These are phyloP conservation scores for Trematomus bernacchii DNA, from an alignment of 2,797 vertebrate species.

Conservation along the genomic window DNA sequence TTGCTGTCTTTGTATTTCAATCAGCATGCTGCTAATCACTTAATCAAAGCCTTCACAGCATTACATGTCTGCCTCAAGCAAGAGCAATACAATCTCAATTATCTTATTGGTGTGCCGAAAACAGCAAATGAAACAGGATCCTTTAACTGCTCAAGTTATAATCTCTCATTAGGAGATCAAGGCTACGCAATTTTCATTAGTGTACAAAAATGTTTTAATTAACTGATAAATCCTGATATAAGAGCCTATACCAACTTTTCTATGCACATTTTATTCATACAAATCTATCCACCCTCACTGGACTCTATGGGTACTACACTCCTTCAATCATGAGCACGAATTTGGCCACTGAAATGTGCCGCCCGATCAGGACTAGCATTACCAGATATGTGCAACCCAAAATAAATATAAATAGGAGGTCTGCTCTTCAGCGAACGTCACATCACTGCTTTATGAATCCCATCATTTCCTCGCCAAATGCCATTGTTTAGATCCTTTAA, in stretches of 20 bases:
- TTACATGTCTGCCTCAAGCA: slow-evolving; percentile 25
- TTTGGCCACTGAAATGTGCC: background rate
- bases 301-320: background rate
- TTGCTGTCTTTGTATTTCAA: slow-evolving; percentile 16
- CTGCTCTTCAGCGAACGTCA: too few species aligned
- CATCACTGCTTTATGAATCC: too few species aligned
- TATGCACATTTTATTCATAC: background rate
- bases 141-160: background rate
- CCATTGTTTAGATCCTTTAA: too few species aligned
- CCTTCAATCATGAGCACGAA: background rate
- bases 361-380: too few species aligned
- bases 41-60: slow-evolving; percentile 29
- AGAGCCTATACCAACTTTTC: slow-evolving; percentile 2
- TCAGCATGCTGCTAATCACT: slow-evolving; percentile 38
- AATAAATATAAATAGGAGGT: too few species aligned
- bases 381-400: too few species aligned
- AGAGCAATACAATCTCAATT: background rate
- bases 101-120: background rate
- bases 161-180: slow-evolving; percentile 33
- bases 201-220: slow-evolving; percentile 1
- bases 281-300: background rate
- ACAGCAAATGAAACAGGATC: background rate
- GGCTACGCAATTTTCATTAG: slow-evolving; percentile 3
- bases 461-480: too few species aligned
- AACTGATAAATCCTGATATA: slow-evolving; percentile 6